Conservation (phyloP, 2,888 invertebrate genomes). For the Spilosoma lubricipeda region DNA sequence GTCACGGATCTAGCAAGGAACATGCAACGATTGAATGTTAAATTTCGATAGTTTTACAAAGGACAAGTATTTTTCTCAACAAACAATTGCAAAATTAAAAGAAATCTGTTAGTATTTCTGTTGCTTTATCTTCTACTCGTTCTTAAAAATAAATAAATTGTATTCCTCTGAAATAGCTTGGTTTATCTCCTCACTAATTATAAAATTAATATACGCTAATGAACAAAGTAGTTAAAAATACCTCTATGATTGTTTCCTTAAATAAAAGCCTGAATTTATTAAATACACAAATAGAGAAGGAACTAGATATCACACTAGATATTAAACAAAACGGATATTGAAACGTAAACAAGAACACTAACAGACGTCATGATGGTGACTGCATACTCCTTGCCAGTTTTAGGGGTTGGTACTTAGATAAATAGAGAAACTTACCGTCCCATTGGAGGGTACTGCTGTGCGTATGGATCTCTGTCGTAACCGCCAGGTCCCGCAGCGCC, state of each 20-base stretch:
- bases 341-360: neutral
- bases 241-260: neutral
- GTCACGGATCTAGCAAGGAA: constrained; percentile 32
- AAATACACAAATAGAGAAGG: neutral
- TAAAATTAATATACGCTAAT: neutral
- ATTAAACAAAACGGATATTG: neutral
- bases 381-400: constrained; percentile 43
- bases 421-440: constrained; percentile 74
- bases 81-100: neutral
- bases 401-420: constrained; percentile 10
- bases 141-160: neutral
- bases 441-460: constrained; percentile 82
- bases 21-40: constrained; percentile 21
- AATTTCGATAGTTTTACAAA: neutral
- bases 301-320: neutral
- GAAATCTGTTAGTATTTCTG: constrained; percentile 26
- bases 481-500: constrained; percentile 75
- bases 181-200: neutral
- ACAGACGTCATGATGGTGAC: neutral
- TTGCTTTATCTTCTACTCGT: neutral
- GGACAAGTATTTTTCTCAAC: neutral
- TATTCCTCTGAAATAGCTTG: neutral
- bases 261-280: neutral
- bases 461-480: constrained; percentile 81
- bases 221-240: neutral